Evolutionary conservation across 2,888 invertebrate genomes (phyloP), one percentile per base, ranked within the genome.

Genomic region (Stenodema calcarata): DNA sequence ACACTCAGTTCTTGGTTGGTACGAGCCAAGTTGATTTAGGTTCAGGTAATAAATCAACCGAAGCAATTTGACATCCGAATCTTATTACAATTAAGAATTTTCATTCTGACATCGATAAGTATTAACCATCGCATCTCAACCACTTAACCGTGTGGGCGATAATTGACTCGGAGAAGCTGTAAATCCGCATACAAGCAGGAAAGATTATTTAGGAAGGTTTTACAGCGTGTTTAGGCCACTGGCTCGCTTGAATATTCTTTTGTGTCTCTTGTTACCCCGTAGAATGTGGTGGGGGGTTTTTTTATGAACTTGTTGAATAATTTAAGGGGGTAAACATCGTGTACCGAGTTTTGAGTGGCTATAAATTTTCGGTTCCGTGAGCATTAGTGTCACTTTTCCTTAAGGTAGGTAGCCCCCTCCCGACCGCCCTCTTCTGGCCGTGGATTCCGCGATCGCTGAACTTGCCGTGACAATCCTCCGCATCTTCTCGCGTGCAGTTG

Each of bases 301-400:
- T 82, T 82, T 82, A 82, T 69, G 82, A 82, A 82, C 82, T 82
- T 82, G 82, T 82, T 82, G 82, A 82, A 82, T 82, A 82, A 82
- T 82, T 82, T 82, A 82, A 62, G 41, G 82, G 23, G 35, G 54
- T 62, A 41, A 82, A 82, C 69, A 41, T 44, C 78, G 44, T 78
- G 78, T 78, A 78, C 42, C 14, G 11, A 82, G 18, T 28, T 82
- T 82, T 82, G 82, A 82, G 82, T 41, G 69, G 82, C 62, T 11
- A 62, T 82, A 82, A 82, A 82, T 82, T 82, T 50, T 42, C 62
- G 69, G 42, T 62, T 54, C 16, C 82, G 62, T 62, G 82, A 14
- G 82, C 62, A 82, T 82, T 82, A 82, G 82, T 62, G 82, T 82
- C 82, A 70, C 54, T 82, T 50, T 80, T 80, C 54, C 30, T 18